Conservation (phyloP, 1,140 invertebrate species). For the Pissodes strobi region DNA sequence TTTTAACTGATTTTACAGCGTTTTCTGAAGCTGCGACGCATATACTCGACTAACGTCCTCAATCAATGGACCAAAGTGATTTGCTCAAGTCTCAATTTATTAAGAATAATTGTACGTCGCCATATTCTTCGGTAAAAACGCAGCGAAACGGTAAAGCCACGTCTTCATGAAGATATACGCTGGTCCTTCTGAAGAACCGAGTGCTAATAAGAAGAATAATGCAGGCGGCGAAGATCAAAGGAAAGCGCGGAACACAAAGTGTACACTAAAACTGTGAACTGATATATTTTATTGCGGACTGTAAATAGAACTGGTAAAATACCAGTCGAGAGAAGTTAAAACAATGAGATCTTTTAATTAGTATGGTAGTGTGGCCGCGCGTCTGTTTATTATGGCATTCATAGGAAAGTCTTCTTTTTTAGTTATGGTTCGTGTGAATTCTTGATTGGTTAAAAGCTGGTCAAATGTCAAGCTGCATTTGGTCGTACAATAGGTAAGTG, state of each 20-base stretch:
- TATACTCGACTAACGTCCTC: no score
- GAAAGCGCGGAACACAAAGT: conserved; percentile 10
- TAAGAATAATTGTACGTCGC: no score
- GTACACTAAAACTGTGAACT: conserved; percentile 36
- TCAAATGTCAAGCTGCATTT: no score
- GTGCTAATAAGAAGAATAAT: conserved; percentile 30
- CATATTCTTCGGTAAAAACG: no score
- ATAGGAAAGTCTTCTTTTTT: no score
- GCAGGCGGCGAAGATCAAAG: conserved; percentile 29
- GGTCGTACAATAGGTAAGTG: no score
- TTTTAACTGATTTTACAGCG: no score
- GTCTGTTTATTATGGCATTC: not conserved
- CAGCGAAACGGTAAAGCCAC: not conserved
- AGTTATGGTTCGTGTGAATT: no score
- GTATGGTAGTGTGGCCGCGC: not conserved
- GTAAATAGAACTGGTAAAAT: conserved; percentile 18
- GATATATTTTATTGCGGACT: conserved; percentile 31
- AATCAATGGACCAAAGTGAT: no score
- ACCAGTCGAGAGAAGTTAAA: conserved; percentile 7
- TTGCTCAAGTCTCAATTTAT: no score
- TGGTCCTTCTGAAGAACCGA: conserved; percentile 16
- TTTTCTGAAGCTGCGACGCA: no score
- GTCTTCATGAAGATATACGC: conserved; percentile 22
- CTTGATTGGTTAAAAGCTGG: no score
- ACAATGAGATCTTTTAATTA: conserved; percentile 31